These are phyloP conservation scores for Callimorpha dominula DNA, from an alignment of 2,888 invertebrate species.

Conservation along the genomic window DNA sequence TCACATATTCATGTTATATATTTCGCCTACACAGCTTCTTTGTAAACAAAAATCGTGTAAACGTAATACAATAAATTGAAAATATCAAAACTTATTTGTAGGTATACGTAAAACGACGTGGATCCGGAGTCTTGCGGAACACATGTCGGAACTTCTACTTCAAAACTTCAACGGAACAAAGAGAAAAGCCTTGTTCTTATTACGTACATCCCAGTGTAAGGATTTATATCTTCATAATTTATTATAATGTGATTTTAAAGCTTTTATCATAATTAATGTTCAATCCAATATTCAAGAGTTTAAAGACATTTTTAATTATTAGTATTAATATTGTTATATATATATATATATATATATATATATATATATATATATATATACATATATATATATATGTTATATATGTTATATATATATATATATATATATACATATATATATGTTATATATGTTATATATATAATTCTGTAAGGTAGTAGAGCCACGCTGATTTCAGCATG, in stretches of 20 bases:
- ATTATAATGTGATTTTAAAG: conserved; percentile 58
- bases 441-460: no score
- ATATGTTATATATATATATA: no score
- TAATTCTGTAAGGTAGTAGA: no score
- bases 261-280: conserved; percentile 59
- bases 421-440: no score
- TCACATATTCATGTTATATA: background rate
- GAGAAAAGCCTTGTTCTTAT: conserved; percentile 76
- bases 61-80: conserved; percentile 32
- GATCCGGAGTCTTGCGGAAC: conserved; percentile 70
- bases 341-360: no score
- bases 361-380: no score
- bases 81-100: conserved; percentile 45
- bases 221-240: conserved; percentile 63
- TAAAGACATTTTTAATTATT: background rate
- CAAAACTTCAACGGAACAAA: conserved; percentile 74
- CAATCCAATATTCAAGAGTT: conserved; percentile 17
- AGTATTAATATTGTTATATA: no score
- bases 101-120: conserved; percentile 39
- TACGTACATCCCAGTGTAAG: conserved; percentile 53
- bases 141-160: conserved; percentile 78
- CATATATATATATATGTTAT: no score
- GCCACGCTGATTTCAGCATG: no score
- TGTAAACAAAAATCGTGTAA: conserved; percentile 20
- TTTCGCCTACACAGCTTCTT: background rate